Conservation (phyloP, 2,888 invertebrate species). For the Hyppa rectilinea region DNA sequence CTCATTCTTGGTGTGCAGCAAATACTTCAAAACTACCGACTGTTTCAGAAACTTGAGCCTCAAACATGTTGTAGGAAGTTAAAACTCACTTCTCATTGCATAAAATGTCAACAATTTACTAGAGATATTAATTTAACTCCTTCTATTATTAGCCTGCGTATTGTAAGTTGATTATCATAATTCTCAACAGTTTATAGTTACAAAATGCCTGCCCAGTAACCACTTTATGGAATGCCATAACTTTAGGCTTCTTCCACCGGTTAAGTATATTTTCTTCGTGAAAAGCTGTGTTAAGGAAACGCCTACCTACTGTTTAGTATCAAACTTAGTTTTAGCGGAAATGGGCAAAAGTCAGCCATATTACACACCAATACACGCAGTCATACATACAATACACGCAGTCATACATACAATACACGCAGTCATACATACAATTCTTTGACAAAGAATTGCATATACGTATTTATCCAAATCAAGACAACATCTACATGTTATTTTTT, state of each 20-base stretch:
- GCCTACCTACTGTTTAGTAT: background rate
- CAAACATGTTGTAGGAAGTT: background rate
- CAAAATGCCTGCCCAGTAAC: background rate
- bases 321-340: background rate
- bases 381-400: too few relatives aligned
- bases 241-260: background rate
- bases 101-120: background rate
- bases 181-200: background rate
- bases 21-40: background rate
- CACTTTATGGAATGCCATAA: conserved; percentile 2
- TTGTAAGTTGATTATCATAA: conserved; percentile 5
- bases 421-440: background rate
- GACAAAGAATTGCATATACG: background rate
- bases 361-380: too few relatives aligned
- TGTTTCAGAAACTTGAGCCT: background rate
- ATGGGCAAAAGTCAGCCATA: background rate
- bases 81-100: background rate
- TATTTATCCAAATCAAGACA: conserved; percentile 10
- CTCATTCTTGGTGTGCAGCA: background rate
- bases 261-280: too few relatives aligned
- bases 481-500: conserved; percentile 2
- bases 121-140: background rate
- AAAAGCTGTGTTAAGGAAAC: background rate
- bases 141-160: background rate
- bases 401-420: background rate